phyloP scores from a whole-genome alignment of 2,113 vertebrate genomes.

The Pteruthius melanotis region DNA sequence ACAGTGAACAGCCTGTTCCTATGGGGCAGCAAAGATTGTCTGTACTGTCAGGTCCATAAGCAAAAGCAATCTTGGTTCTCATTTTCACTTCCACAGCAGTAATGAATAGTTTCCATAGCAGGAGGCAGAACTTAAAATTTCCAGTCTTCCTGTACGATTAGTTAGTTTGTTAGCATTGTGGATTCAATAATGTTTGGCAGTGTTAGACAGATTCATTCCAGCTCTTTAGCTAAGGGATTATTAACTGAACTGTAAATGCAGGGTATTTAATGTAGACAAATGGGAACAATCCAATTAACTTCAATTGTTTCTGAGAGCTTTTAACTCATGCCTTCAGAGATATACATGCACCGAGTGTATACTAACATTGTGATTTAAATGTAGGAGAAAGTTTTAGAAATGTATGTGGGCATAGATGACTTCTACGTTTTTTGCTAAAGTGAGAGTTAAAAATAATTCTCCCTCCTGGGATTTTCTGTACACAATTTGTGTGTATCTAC shows the following conservation, averaged over 20 bases:
- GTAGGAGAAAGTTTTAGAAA: background rate
- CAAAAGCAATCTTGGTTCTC: background rate
- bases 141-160: background rate
- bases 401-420: background rate
- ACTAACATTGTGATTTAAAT: background rate
- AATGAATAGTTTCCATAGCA: background rate
- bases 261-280: background rate
- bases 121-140: background rate
- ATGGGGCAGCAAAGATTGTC: background rate
- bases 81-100: background rate
- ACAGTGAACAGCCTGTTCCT: background rate
- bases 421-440: background rate
- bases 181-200: background rate
- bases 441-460: background rate
- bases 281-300: background rate
- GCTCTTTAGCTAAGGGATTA: background rate
- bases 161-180: background rate
- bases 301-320: background rate
- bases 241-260: constrained; percentile 2
- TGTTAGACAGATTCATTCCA: background rate
- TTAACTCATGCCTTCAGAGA: background rate
- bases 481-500: background rate
- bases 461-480: background rate
- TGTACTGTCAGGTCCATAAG: background rate
- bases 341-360: background rate